A percentile compares a stretch with the other conserved stretches of the same genome.
phyloP scores from a whole-genome alignment of 2,888 invertebrate genomes.

The Dynastes maya region DNA sequence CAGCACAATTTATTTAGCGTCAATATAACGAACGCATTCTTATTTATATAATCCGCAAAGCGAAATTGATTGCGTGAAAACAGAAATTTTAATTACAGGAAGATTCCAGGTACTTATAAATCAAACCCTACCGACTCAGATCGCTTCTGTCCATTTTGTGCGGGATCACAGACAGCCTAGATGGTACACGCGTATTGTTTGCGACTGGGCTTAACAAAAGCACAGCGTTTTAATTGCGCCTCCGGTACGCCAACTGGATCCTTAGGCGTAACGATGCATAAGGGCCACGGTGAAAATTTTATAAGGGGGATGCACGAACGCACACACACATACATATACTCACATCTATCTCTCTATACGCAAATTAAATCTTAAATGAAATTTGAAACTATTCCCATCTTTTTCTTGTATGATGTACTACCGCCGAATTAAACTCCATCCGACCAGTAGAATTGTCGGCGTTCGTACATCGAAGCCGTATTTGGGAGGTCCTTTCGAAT shows the following conservation, averaged over 20 bases:
- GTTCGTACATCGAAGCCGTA: background rate
- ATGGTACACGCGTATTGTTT: constrained; percentile 66
- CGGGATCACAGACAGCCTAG: constrained; percentile 64
- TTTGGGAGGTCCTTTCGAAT: constrained; percentile 17
- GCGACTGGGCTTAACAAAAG: constrained; percentile 68
- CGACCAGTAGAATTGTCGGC: constrained; percentile 22
- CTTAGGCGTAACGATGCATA: constrained; percentile 41
- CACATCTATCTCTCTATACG: constrained; percentile 64
- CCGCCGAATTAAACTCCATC: constrained; percentile 38
- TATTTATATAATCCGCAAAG: constrained; percentile 42
- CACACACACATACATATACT: constrained; percentile 12
- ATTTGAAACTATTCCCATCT: constrained; percentile 68
- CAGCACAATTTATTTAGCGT: background rate
- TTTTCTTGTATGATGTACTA: constrained; percentile 55
- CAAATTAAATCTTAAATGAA: constrained; percentile 72
- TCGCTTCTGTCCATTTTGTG: constrained; percentile 63
- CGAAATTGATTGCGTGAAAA: constrained; percentile 56
- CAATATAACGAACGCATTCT: constrained; percentile 7
- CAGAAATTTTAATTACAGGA: constrained; percentile 67
- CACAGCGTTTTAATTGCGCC: constrained; percentile 66
- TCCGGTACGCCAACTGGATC: constrained; percentile 49
- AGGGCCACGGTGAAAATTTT: constrained; percentile 59
- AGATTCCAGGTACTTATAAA: constrained; percentile 68
- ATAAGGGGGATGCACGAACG: constrained; percentile 63
- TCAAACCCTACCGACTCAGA: constrained; percentile 61